Percentiles rank a stretch among this genome's conserved stretches.
Evolutionary conservation across 2,797 vertebrate species (phyloP).

Genomic region (Manis pentadactyla): DNA sequence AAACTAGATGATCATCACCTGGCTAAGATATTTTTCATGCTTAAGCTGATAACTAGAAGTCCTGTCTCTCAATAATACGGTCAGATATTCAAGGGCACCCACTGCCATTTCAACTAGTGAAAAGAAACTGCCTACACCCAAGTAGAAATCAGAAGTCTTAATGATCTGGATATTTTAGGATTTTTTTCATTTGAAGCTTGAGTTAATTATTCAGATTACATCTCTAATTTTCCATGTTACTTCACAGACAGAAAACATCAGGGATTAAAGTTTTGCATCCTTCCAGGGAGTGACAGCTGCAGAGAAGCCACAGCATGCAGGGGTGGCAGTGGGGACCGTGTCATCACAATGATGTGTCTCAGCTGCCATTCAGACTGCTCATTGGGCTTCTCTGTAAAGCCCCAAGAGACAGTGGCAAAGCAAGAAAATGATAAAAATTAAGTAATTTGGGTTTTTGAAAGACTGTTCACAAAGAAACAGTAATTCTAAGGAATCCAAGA

Average conservation of each 20-base stretch:
- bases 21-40: not conserved
- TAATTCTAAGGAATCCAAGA: not conserved
- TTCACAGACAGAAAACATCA: not conserved
- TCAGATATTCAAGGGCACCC: not conserved
- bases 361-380: conserved; percentile 6
- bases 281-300: not conserved
- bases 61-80: not conserved
- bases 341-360: not conserved
- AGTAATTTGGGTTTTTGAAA: conserved; percentile 15
- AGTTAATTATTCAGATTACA: conserved; percentile 49
- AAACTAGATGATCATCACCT: not conserved
- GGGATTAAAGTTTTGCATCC: not conserved
- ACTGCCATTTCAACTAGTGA: not conserved
- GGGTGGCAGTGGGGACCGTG: not conserved
- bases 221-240: conserved; percentile 32
- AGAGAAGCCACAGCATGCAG: not conserved
- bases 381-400: not conserved
- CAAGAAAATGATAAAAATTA: conserved; percentile 34
- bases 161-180: not conserved
- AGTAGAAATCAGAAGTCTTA: not conserved
- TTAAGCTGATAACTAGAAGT: not conserved
- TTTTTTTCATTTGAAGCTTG: not conserved
- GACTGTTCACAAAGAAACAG: not conserved
- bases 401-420: not conserved
- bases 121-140: not conserved